Conservation (phyloP, 2,888 invertebrate genomes). For the Osmoderma eremita region DNA sequence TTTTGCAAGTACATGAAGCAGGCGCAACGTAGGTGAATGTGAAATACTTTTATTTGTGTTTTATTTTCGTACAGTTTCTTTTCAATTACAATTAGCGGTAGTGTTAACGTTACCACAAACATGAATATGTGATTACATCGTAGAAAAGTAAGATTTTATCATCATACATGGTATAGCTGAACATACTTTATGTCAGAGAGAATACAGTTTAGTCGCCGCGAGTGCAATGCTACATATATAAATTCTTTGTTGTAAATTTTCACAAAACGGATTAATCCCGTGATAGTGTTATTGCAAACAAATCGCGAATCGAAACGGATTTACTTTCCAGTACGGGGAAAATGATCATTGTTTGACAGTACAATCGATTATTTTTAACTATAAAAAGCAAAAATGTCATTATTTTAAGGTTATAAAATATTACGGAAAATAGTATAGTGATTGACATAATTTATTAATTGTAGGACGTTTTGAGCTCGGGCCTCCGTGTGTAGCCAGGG, state of each 20-base stretch:
- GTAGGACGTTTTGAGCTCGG: constrained; percentile 51
- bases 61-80: constrained; percentile 43
- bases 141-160: constrained; percentile 40
- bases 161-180: constrained; percentile 22
- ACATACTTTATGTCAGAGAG: constrained; percentile 39
- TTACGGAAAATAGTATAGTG: constrained; percentile 36
- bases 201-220: constrained; percentile 29
- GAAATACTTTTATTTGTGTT: constrained; percentile 49
- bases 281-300: constrained; percentile 4
- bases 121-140: constrained; percentile 53
- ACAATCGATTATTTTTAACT: constrained; percentile 42
- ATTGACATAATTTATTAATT: constrained; percentile 48
- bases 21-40: constrained; percentile 59
- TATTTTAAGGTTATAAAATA: constrained; percentile 41
- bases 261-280: constrained; percentile 24
- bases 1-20: constrained; percentile 43
- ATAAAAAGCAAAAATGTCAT: constrained; percentile 40
- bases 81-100: constrained; percentile 36
- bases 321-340: neutral
- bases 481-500: constrained; percentile 52
- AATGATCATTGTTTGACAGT: constrained; percentile 32
- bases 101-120: constrained; percentile 45
- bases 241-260: constrained; percentile 43
- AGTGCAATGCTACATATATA: constrained; percentile 34
- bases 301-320: neutral